Base-by-base conservation (phyloP, 2,888 invertebrate genomes). In the Drosophila falleni region DNA sequence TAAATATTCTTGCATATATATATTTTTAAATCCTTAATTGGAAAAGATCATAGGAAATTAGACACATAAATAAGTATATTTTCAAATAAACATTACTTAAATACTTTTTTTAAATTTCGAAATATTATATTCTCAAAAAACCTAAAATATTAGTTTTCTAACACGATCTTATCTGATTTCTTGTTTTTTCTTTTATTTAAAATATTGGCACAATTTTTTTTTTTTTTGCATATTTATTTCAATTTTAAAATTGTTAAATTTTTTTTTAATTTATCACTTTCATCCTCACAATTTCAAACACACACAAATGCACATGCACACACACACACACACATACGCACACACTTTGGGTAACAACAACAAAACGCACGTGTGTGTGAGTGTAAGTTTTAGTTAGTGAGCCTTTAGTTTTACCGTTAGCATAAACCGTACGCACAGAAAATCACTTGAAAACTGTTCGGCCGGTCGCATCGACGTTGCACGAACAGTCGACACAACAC, bases 371-470 rank as follows among this genome's bases (percentile, higher is more conserved):
- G 47, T 53, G 51, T 64, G 51, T 60, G 58, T 42, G 63, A 2
- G 23, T 56, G 16, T 50, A 26, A 37, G 59, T 62, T 49, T 44
- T 26, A 11, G 33, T 50, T 19, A 49, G 13, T 41, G 16, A 50
- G 68, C 29, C 29, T 65, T 55, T 16, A 49, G 39, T 67, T 75
- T 77, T 86, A 82, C 83, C 88, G 83, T 72, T 63, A 56, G 58
- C 65, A 72, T 59, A 71, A 73, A 68, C 83, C 80, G 69, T 29
- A 78, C 73, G 87, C 87, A 69, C 67, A 54, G 87, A 78, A 87
- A 83, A 85, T 81, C 87, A 75, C 78, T 80, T 87, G 72, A 84
- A 84, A 82, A 81, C 81, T 85, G 83, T 74, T 77, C 74, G 82
- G 76, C 71, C 47, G 42, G 42, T 15, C 50, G 51, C 44, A 59